Evolutionary conservation across 2,888 invertebrate genomes (phyloP), one percentile per base, ranked within the genome.

Genomic region (Eremobia ochroleuca): DNA sequence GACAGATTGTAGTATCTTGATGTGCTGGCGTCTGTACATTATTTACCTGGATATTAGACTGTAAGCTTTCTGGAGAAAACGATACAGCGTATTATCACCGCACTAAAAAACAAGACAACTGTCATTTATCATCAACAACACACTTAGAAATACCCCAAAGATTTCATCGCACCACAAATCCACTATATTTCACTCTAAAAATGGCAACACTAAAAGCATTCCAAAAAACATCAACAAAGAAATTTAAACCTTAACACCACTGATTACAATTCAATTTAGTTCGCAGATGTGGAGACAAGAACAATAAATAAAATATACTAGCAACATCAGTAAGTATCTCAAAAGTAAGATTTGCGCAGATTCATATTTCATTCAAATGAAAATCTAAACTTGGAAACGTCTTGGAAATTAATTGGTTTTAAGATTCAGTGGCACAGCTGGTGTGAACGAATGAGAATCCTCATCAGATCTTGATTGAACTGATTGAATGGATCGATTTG

Each of bases 301-400:
- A 79, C 66, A 75, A 85, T 82, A 77, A 75, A 85, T 82, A 75
- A 85, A 79, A 82, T 55, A 64, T 66, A 82, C 74, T 55, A 59
- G n/a, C 31, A 43, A 43, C 75, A 73, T 75, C n/a, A 58, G 61
- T 55, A 13, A 55, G 37, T 66, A 59, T 71, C 13, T 74, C 46
- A 70, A 80, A 80, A 77, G 75, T 72, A 77, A 80, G 71, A 77
- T 85, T 81, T 78, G 69, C 55, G 76, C 28, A 37, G 62, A 73
- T 75, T 85, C 80, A 85, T 86, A 85, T 85, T 86, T 86, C 85
- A 86, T 76, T 74, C 34, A 70, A 59, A 85, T 77, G 73, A 69
- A 77, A 76, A 80, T 76, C 62, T 76, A 62, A 86, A 86, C 67
- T 77, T 73, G 52, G 79, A 59, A 72, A 74, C 77, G 68, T 69